Conservation (phyloP, 2,113 vertebrate genomes). For the Nestor notabilis region DNA sequence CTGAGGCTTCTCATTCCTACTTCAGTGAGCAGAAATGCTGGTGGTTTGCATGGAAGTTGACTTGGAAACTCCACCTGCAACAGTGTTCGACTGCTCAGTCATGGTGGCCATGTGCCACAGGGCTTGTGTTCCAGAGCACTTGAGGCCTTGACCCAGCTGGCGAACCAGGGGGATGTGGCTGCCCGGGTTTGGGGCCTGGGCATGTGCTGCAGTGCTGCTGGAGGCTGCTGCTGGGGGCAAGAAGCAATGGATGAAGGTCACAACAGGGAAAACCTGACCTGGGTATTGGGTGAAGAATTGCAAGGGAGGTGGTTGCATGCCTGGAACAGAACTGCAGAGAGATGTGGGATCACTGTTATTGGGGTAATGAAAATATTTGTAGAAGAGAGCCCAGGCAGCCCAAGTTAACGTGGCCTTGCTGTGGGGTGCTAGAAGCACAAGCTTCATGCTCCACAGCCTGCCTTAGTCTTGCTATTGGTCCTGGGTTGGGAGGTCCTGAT, state of each 20-base stretch:
- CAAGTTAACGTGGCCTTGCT: fast-evolving
- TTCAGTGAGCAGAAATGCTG: background rate
- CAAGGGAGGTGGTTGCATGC: too few relatives aligned
- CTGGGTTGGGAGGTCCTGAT: fast-evolving
- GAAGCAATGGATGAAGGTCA: background rate
- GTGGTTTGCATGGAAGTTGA: background rate
- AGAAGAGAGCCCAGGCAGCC: background rate
- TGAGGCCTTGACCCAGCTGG: fast-evolving
- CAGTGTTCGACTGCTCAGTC: fast-evolving
- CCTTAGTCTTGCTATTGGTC: fast-evolving
- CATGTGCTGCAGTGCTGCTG: fast-evolving
- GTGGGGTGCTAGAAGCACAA: background rate
- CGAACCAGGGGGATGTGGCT: background rate
- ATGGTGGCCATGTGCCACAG: fast-evolving
- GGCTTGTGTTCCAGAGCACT: background rate
- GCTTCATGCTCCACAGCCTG: background rate
- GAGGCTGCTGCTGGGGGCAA: background rate
- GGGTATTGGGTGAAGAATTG: background rate
- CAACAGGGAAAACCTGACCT: background rate
- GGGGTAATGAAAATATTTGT: background rate
- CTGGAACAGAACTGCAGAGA: background rate
- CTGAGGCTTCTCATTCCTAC: too few relatives aligned
- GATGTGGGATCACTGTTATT: background rate
- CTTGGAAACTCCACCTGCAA: background rate
- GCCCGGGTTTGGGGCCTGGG: background rate